Base-by-base conservation (phyloP, 2,888 invertebrate species). In the Brenthis hecate region DNA sequence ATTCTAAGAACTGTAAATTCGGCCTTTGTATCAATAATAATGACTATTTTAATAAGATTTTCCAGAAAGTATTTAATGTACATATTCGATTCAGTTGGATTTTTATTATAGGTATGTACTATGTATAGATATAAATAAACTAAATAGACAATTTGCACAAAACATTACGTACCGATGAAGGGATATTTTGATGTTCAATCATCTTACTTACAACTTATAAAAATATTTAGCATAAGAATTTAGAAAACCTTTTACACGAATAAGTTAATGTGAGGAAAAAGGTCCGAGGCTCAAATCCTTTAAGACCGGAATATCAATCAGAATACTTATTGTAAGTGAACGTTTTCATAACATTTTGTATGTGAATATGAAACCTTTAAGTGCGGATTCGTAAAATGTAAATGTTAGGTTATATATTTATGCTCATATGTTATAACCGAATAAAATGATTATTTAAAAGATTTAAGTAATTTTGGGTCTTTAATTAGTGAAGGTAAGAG, bases 281-380 rank as follows among this genome's bases (percentile, higher is more conserved):
- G 65, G 65, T 63, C 57, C 68, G 65, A 63, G 55, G 65, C 32
- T 57, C 65, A 58, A 71, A 69, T 68, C 68, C 60, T 60, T 66
- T 68, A 70, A 61, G 72, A 28, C 54, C 68, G 63, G 60, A 69
- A 63, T 71, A 68, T 66, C 66, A 71, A 63, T 66, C 69, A 57
- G 66, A 56, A 66, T 71, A 71, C 69, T 68, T 71, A 68, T 60
- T 32, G 67, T 28, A 67, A 71, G 32, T 50, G 55, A 60, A 51
- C 50, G 53, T 51, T 71, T 58, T 56, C 32, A 14, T 57, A 63
- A 56, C 43, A 51, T 66, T 69, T 60, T 43, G 56, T 36, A 50
- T 66, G 51, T 56, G 58, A 69, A 64, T 66, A 13, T 13, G 50
- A 16, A n/a, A 61, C 65, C 48, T 60, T 28, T 69, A 51, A 47